phyloP scores from a whole-genome alignment of 2,113 vertebrate genomes.

The Raja brachyura region DNA sequence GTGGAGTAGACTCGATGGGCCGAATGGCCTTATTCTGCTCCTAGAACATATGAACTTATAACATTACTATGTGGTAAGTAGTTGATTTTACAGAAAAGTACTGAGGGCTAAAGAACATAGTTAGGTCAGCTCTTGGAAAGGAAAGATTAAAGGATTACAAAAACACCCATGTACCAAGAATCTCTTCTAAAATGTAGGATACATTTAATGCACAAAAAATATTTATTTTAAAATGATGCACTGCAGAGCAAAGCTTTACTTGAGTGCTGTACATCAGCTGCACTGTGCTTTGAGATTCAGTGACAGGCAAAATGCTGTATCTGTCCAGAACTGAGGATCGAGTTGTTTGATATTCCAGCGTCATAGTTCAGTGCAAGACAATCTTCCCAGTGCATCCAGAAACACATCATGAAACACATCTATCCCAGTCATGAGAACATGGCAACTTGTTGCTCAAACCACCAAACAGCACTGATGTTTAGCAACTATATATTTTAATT shows the following conservation, averaged over 20 bases:
- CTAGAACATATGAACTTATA: too few relatives aligned
- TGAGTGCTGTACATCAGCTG: not conserved
- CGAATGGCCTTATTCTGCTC: too few relatives aligned
- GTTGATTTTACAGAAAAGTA: not conserved
- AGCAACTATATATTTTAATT: not conserved
- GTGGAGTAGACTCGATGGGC: too few relatives aligned
- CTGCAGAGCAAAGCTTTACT: conserved; percentile 8
- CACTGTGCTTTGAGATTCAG: not conserved
- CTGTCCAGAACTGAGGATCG: not conserved
- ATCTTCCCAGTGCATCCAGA: not conserved
- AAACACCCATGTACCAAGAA: not conserved
- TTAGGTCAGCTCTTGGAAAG: not conserved
- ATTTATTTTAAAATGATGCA: not conserved
- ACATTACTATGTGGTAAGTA: not conserved
- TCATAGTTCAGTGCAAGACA: not conserved
- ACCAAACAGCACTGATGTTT: not conserved
- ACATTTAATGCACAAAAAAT: not conserved
- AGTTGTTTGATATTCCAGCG: not conserved
- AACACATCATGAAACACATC: not conserved
- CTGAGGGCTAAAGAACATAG: not conserved
- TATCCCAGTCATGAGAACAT: not conserved
- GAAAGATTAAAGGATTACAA: not conserved
- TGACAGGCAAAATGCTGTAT: not conserved
- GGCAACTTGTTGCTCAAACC: not conserved
- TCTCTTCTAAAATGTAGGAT: not conserved